phyloP scores from a whole-genome alignment of 2,113 vertebrate species.

The Rhipidura dahli region DNA sequence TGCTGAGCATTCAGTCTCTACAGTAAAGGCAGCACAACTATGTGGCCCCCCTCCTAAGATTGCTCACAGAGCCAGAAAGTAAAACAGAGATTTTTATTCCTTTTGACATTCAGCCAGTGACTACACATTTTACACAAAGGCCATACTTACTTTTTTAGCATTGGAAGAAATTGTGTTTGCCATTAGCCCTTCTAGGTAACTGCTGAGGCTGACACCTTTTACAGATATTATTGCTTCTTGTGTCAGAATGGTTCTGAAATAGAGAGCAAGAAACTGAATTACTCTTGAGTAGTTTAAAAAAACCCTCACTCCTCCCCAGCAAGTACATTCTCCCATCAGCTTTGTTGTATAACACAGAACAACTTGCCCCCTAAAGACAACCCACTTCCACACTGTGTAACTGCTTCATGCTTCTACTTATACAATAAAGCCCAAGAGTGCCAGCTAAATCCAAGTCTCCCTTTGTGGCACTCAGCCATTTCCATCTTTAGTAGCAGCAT shows the following conservation, averaged over 20 bases:
- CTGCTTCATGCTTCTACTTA: neutral
- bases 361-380: neutral
- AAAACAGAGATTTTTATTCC: neutral
- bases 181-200: conserved; percentile 95
- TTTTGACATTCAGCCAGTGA: neutral
- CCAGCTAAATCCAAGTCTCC: neutral
- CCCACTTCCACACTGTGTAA: neutral
- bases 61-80: neutral
- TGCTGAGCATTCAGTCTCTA: neutral
- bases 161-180: conserved; percentile 91
- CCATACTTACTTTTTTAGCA: conserved; percentile 86
- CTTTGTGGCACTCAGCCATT: neutral
- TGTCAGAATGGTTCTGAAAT: conserved; percentile 87
- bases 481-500: neutral
- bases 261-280: neutral
- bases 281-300: neutral
- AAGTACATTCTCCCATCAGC: neutral
- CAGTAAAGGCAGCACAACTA: neutral
- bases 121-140: neutral
- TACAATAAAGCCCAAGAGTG: neutral
- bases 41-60: neutral
- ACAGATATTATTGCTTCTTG: conserved; percentile 97
- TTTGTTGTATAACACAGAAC: neutral
- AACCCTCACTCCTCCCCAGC: neutral
- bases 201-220: conserved; percentile 95